Conservation (phyloP, 2,888 invertebrate species). For the Stratiomys singularior region DNA sequence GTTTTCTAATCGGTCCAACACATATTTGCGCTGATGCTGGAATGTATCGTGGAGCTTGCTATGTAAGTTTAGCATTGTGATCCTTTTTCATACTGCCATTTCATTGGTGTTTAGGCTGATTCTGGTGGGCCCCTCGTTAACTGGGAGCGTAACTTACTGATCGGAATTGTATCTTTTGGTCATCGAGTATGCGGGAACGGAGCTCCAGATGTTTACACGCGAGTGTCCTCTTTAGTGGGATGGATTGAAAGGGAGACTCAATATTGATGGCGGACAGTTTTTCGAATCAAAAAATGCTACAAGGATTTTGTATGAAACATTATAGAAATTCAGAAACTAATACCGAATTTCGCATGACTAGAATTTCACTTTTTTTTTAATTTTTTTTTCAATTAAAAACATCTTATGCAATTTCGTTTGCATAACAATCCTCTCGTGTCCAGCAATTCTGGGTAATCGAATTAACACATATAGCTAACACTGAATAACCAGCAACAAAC, state of each 20-base stretch:
- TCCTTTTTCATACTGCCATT: too few species aligned
- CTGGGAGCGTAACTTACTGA: constrained; percentile 55
- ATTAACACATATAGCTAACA: too few species aligned
- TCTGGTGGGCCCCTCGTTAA: constrained; percentile 64
- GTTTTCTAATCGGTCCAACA: constrained; percentile 59
- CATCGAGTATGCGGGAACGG: constrained; percentile 51
- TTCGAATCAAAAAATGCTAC: too few species aligned
- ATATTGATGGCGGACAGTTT: neutral
- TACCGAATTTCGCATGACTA: too few species aligned
- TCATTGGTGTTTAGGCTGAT: constrained; percentile 58
- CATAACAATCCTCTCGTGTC: too few species aligned
- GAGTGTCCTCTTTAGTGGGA: constrained; percentile 59
- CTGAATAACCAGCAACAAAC: neutral
- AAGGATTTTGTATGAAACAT: too few species aligned
- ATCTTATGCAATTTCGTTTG: too few species aligned
- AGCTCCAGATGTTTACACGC: constrained; percentile 62
- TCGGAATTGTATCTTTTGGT: constrained; percentile 63
- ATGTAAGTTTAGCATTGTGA: too few species aligned
- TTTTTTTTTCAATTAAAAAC: too few species aligned
- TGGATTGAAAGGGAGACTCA: constrained; percentile 57
- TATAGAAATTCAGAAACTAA: too few species aligned
- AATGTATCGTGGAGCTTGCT: constrained; percentile 58
- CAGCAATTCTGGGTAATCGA: too few species aligned
- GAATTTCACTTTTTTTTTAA: too few species aligned
- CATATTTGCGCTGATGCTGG: constrained; percentile 61